Base-by-base conservation (phyloP, 2,113 vertebrate genomes). In the Megaceryle torquata region DNA sequence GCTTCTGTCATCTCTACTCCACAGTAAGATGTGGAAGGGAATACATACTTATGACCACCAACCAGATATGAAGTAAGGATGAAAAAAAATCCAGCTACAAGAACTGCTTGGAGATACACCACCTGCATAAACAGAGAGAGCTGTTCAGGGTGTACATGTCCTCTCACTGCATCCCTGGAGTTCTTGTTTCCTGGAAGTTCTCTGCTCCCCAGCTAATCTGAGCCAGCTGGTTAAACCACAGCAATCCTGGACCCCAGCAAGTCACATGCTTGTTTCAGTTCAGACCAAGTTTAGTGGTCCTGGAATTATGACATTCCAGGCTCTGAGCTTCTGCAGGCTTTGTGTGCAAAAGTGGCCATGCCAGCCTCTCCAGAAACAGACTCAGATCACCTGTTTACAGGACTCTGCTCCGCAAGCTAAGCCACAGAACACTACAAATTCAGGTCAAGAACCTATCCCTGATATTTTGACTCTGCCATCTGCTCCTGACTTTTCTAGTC, bases 311-410 rank as follows among this genome's bases (percentile, higher is more conserved):
- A 59, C 15, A 33, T 12, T 51, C 8, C n/a, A 41, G 22, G 19
- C 29, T 65, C 51, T 26, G 20, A 56, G 28, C 48, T 71, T 56
- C 48, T 35, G 43, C 57, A 46, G 60, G 24, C 67, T 74, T 65
- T 1, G 1, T 1, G 4, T 33, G n/a, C 29, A 63, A 51, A 69
- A 28, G 4, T 61, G 48, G 44, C 60, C 25, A 11, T 2, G 7
- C 8, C 20, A 41, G 41, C 35, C 15, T 31, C 48, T 41, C 10
- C 35, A 29, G 48, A 53, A 87, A 53, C 1, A 39, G 37, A 28
- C 18, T 43, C 9, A 35, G 21, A 70, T 28, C 28, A 37, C 28
- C 26, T 16, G 11, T 24, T 53, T 39, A 60, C 53, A n/a, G 46
- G 24, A 46, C 16, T 6, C 5, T 51, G 17, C 17, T 74, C 60